These are phyloP conservation scores for Dasypogon diadema DNA, from an alignment of 2,888 invertebrate genomes.

Conservation along the genomic window DNA sequence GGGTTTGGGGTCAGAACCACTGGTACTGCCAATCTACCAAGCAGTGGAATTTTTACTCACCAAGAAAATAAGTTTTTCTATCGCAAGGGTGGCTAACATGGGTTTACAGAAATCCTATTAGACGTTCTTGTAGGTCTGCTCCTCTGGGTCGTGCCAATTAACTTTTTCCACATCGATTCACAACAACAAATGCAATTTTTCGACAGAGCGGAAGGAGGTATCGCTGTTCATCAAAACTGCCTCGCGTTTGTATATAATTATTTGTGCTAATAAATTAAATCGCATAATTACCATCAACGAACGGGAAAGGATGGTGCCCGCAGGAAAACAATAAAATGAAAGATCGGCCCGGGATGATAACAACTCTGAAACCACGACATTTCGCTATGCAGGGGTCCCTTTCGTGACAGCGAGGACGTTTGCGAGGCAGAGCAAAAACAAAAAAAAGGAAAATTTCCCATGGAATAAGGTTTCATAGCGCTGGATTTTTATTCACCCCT, in stretches of 20 bases:
- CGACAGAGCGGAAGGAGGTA: background rate
- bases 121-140: background rate
- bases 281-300: slow-evolving; percentile 30
- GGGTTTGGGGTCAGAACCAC: background rate
- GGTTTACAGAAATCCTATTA: slow-evolving; percentile 31
- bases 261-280: slow-evolving; percentile 49
- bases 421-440: background rate
- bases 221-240: slow-evolving; percentile 33
- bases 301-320: slow-evolving; percentile 26
- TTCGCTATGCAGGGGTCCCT: background rate
- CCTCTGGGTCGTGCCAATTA: slow-evolving; percentile 10
- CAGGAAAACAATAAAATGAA: slow-evolving; percentile 41
- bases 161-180: slow-evolving; percentile 32
- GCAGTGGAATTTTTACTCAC: slow-evolving; percentile 15
- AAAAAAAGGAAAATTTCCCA: background rate
- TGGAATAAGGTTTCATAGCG: background rate
- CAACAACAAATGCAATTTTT: background rate
- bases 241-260: slow-evolving; percentile 16
- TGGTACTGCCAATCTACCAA: background rate
- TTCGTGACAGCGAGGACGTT: background rate
- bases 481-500: background rate
- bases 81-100: background rate
- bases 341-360: slow-evolving; percentile 38
- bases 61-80: slow-evolving; percentile 4
- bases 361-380: slow-evolving; percentile 31